Conservation (phyloP, 1,140 invertebrate genomes). For the Anoplolepis gracilipes region DNA sequence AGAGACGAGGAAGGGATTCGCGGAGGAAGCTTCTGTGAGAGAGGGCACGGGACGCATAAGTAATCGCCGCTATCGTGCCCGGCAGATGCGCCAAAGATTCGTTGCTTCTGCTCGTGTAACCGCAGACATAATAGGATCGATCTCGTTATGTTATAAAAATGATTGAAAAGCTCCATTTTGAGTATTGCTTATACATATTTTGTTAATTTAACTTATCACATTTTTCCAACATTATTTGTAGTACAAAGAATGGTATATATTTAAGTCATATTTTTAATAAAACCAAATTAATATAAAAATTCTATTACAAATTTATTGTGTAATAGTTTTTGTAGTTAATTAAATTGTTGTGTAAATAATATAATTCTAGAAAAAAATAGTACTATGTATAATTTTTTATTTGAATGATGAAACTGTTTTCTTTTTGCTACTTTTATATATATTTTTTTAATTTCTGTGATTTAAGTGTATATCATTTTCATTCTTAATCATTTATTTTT, state of each 20-base stretch:
- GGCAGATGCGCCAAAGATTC: conserved; percentile 84
- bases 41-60: conserved; percentile 84
- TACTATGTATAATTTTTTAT: too few species aligned
- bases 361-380: too few species aligned
- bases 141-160: neutral
- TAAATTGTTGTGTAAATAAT: too few species aligned
- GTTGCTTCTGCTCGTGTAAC: conserved; percentile 69
- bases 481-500: too few species aligned
- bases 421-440: too few species aligned
- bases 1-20: conserved; percentile 62
- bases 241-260: neutral
- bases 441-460: too few species aligned
- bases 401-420: too few species aligned
- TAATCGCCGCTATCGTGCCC: conserved; percentile 82
- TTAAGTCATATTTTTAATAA: neutral
- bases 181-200: neutral
- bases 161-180: neutral
- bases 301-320: too few species aligned
- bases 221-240: neutral
- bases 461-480: too few species aligned
- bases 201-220: neutral
- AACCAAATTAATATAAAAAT: too few species aligned
- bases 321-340: too few species aligned
- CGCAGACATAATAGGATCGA: conserved; percentile 7
- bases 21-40: conserved; percentile 80